These are phyloP conservation scores for Esox masquinongy DNA, from an alignment of 2,797 vertebrate species.

Conservation along the genomic window DNA sequence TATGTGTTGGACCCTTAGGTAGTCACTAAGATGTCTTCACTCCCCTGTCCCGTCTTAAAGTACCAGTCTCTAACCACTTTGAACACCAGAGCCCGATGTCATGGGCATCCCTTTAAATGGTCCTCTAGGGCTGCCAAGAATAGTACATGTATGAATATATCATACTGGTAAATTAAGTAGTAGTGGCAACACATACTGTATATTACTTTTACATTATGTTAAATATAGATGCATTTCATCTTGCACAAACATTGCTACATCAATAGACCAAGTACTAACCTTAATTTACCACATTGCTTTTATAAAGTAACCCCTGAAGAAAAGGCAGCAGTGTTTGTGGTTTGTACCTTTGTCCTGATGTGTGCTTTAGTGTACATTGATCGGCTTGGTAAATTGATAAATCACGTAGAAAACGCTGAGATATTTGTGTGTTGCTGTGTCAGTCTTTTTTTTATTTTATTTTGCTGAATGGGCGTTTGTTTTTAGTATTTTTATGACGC, in stretches of 20 bases:
- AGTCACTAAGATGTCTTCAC: slow-evolving; percentile 57
- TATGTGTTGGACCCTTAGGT: slow-evolving; percentile 66
- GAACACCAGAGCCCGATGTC: slow-evolving; percentile 68
- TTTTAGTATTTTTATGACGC: slow-evolving; percentile 22
- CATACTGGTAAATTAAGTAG: slow-evolving; percentile 34
- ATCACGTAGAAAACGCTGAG: slow-evolving; percentile 50
- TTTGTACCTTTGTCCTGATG: slow-evolving; percentile 48
- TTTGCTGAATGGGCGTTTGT: slow-evolving; percentile 50
- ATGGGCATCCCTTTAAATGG: slow-evolving; percentile 84
- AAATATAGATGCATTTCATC: slow-evolving; percentile 66
- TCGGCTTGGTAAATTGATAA: slow-evolving; percentile 46
- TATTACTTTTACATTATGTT: slow-evolving; percentile 38
- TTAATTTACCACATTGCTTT: slow-evolving; percentile 64
- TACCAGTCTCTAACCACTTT: slow-evolving; percentile 64
- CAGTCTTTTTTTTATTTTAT: not conserved
- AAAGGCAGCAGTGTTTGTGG: slow-evolving; percentile 56
- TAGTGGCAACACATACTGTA: not conserved
- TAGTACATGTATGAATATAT: slow-evolving; percentile 53
- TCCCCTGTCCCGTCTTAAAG: slow-evolving; percentile 70
- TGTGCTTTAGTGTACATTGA: slow-evolving; percentile 59
- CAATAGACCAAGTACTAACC: slow-evolving; percentile 59
- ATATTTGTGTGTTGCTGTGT: slow-evolving; percentile 35
- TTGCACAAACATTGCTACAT: slow-evolving; percentile 33
- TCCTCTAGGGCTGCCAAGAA: slow-evolving; percentile 58
- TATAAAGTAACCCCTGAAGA: slow-evolving; percentile 54